These are phyloP conservation scores for Cephalopterus ornatus DNA, from an alignment of 2,113 vertebrate genomes.

Conservation along the genomic window DNA sequence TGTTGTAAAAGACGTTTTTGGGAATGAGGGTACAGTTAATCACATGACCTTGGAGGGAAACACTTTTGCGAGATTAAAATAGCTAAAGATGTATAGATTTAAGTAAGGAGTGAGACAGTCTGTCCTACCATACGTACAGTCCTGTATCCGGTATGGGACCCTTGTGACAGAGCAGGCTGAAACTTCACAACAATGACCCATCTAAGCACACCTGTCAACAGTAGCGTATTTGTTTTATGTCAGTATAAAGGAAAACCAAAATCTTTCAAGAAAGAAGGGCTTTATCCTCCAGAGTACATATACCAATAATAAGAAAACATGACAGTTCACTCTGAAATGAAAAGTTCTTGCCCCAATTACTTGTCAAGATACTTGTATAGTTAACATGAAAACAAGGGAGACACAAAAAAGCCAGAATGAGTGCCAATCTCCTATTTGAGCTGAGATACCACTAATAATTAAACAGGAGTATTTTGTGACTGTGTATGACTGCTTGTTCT, in stretches of 20 bases:
- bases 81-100: neutral
- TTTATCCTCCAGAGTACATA: neutral
- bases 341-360: neutral
- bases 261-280: neutral
- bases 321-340: neutral
- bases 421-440: neutral
- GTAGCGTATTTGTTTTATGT: neutral
- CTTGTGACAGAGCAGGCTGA: neutral
- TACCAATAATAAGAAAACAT: neutral
- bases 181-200: neutral
- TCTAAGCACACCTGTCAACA: neutral
- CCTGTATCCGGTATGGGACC: neutral
- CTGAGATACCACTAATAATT: neutral
- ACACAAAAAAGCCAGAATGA: neutral
- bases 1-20: neutral
- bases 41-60: neutral
- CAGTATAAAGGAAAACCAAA: neutral
- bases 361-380: neutral
- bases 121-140: neutral
- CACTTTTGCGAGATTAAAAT: neutral
- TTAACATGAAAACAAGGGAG: neutral
- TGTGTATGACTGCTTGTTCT: neutral
- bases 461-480: neutral
- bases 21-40: neutral
- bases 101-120: neutral